A percentile compares a stretch with the other conserved stretches of the same genome.
Conservation (phyloP, 2,797 vertebrate species). For the Poeciliopsis infans region DNA sequence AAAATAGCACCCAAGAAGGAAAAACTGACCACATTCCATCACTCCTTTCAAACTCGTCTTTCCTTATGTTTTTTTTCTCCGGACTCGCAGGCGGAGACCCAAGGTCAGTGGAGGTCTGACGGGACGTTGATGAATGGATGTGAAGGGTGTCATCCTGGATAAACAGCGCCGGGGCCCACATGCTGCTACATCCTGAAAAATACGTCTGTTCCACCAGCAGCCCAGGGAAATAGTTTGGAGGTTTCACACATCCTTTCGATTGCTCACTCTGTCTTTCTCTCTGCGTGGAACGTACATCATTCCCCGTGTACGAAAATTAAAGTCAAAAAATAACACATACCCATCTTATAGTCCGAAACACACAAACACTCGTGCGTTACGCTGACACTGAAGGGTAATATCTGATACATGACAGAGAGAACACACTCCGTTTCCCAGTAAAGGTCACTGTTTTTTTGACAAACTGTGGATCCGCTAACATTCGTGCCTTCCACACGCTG, state of each 20-base stretch:
- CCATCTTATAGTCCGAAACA: background rate
- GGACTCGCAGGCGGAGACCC: slow-evolving; percentile 30
- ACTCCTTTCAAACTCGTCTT: slow-evolving; percentile 24
- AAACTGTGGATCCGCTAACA: slow-evolving; percentile 15
- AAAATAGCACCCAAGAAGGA: slow-evolving; percentile 34
- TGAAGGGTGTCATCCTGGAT: slow-evolving; percentile 70
- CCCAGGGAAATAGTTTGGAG: slow-evolving; percentile 62
- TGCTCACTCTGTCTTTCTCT: slow-evolving; percentile 20
- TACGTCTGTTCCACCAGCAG: slow-evolving; percentile 51
- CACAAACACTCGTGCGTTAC: background rate
- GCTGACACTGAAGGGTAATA: background rate
- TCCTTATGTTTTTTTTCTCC: slow-evolving; percentile 17
- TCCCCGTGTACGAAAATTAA: slow-evolving; percentile 3
- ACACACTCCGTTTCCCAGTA: slow-evolving; percentile 20
- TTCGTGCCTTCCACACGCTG: slow-evolving; percentile 31
- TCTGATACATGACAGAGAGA: slow-evolving; percentile 19
- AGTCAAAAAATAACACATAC: slow-evolving; percentile 22
- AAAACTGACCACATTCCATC: slow-evolving; percentile 29
- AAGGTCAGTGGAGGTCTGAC: slow-evolving; percentile 68
- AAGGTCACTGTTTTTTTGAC: slow-evolving; percentile 52
- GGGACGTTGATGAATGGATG: slow-evolving; percentile 74
- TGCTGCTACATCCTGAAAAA: slow-evolving; percentile 75
- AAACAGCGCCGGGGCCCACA: slow-evolving; percentile 70
- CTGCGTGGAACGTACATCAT: slow-evolving; percentile 24
- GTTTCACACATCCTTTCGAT: slow-evolving; percentile 54